Base-by-base conservation (phyloP, 2,113 vertebrate genomes). In the Vidua macroura region DNA sequence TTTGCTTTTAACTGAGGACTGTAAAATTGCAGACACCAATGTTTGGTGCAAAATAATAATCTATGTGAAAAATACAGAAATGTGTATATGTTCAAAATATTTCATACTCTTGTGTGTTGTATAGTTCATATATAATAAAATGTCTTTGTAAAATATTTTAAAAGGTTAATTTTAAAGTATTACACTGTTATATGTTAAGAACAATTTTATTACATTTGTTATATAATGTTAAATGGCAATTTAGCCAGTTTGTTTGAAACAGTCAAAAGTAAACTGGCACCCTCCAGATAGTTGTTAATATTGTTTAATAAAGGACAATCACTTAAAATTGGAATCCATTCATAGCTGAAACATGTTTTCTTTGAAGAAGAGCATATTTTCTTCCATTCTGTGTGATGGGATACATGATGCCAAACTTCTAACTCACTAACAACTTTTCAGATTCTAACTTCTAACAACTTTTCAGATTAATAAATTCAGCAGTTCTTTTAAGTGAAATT, bases 61-160 rank as follows among this genome's bases (percentile, higher is more conserved):
- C 95, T 93, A 93, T 41, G 1, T 96, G 83, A 90, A 89, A 96
- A 96, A 90, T 92, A 92, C 74, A 82, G 82, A 96, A 95, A 92
- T 94, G 70, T 97, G 94, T 97, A 96, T 94, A 97, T 97, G 95
- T 97, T 97, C 66, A 96, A 94, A 97, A 56, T 95, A 91, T 92
- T 96, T 94, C 94, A 92, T 93, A 95, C 58, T 93, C 77, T 51
- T 91, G 89, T 93, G 96, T 96, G 96, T 90, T 96, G 94, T 97
- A 92, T 97, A 97, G 96, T 93, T 97, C 96, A 95, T 96, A 94
- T 97, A 83, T 95, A 95, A 96, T 95, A 96, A 97, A 97, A 86
- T 88, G 82, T 97, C 95, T 96, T 95, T 97, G 96, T 98, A 97
- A 97, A 97, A 97, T 98, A 97, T 94, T 97, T 97, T 95, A 88